Evolutionary conservation across 2,888 invertebrate species (phyloP).

Genomic region (Alsophila aescularia): DNA sequence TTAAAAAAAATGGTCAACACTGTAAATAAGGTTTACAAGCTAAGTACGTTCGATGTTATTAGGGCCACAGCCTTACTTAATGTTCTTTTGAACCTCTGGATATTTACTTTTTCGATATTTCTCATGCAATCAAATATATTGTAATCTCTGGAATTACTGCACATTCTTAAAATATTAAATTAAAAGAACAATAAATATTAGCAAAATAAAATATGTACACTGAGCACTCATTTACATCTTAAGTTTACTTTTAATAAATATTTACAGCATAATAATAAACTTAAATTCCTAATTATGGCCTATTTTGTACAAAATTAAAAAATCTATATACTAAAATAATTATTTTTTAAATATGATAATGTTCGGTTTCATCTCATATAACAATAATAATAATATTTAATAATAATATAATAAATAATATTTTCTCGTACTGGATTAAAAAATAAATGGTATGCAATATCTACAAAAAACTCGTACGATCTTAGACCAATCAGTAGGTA

Average conservation of each 20-base stretch:
- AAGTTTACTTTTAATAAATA: conserved; percentile 1
- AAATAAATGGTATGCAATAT: too few relatives aligned
- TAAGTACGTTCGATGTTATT: too few relatives aligned
- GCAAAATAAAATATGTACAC: conserved; percentile 31
- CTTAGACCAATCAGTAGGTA: too few relatives aligned
- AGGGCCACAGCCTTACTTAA: too few relatives aligned
- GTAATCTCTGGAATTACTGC: conserved; percentile 27
- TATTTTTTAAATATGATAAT: not conserved
- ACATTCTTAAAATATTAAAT: not conserved
- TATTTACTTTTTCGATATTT: too few relatives aligned
- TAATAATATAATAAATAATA: too few relatives aligned
- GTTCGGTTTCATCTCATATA: conserved; percentile 8
- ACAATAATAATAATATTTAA: not conserved
- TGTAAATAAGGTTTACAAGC: too few relatives aligned
- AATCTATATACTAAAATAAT: not conserved
- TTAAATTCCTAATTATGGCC: conserved; percentile 21
- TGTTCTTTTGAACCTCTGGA: too few relatives aligned
- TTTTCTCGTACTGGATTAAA: too few relatives aligned
- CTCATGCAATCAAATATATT: too few relatives aligned
- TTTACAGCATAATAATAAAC: conserved; percentile 19
- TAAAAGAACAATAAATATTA: conserved; percentile 16
- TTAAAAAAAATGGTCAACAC: too few relatives aligned
- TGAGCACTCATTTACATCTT: conserved; percentile 33
- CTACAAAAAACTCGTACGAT: too few relatives aligned
- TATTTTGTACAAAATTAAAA: conserved; percentile 25